Conservation (phyloP, 2,113 vertebrate species). For the Psittacus erithacus region DNA sequence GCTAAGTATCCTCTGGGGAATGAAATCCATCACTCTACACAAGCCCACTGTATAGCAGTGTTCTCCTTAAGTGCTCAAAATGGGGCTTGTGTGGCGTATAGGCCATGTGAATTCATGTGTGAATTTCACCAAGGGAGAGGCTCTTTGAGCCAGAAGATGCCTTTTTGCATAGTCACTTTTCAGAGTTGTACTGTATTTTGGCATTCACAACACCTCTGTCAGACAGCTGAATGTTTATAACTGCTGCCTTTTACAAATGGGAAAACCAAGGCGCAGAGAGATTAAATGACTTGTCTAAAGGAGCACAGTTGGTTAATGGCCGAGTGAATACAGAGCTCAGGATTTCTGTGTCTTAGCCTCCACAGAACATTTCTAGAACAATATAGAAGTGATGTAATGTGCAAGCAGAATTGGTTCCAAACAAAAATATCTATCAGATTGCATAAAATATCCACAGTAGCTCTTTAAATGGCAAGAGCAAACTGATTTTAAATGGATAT, state of each 20-base stretch:
- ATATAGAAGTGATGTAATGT: neutral
- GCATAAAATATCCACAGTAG: neutral
- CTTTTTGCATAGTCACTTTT: slow-evolving; percentile 51
- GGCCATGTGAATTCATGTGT: neutral
- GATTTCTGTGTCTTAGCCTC: neutral
- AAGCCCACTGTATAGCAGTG: neutral
- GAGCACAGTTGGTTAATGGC: neutral
- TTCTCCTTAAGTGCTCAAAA: neutral
- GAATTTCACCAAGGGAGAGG: slow-evolving; percentile 1
- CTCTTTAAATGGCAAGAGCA: neutral
- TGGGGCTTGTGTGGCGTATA: neutral
- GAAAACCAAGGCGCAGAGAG: neutral
- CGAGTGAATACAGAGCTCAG: neutral
- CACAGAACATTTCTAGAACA: neutral
- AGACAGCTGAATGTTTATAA: neutral
- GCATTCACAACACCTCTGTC: neutral
- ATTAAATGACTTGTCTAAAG: neutral
- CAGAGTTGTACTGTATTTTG: slow-evolving; percentile 8
- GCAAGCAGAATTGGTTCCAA: slow-evolving; percentile 40
- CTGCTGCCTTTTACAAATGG: slow-evolving; percentile 1
- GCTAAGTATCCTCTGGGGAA: neutral
- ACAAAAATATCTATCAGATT: slow-evolving; percentile 32
- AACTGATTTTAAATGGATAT: neutral
- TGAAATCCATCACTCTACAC: neutral
- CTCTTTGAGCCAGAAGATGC: slow-evolving; percentile 15